These are phyloP conservation scores for Poeciliopsis retropinna DNA, from an alignment of 2,113 vertebrate genomes.

Conservation along the genomic window DNA sequence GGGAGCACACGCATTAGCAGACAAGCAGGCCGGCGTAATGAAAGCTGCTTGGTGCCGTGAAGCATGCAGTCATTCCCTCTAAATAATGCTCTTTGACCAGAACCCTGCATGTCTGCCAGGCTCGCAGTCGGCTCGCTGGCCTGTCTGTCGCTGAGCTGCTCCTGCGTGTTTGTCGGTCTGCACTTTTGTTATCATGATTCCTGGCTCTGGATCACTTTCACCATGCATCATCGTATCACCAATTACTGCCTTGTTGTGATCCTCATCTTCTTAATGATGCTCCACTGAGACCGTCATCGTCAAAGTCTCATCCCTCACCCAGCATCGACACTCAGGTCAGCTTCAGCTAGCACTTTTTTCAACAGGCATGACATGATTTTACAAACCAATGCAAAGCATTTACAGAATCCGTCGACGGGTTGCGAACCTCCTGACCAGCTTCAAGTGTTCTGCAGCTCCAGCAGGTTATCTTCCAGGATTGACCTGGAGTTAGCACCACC, in stretches of 20 bases:
- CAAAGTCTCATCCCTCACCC: conserved; percentile 41
- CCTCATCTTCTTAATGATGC: conserved; percentile 74
- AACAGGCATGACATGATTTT: no score
- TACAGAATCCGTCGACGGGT: not conserved
- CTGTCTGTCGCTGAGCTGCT: conserved; percentile 44
- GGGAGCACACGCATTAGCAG: conserved; percentile 57
- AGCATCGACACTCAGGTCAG: conserved; percentile 17
- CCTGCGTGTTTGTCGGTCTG: conserved; percentile 34
- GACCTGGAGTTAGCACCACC: no score
- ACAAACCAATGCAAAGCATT: not conserved
- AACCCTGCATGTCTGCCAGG: conserved; percentile 59
- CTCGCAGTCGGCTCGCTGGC: conserved; percentile 41
- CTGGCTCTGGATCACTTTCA: conserved; percentile 75
- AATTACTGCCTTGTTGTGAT: conserved; percentile 76
- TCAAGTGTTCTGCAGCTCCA: no score
- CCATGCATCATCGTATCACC: conserved; percentile 75
- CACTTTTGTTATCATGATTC: conserved; percentile 64
- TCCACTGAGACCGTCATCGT: conserved; percentile 67
- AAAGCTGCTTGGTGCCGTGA: conserved; percentile 62
- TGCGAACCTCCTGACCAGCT: no score
- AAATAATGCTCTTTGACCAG: conserved; percentile 73
- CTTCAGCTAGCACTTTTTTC: conserved; percentile 7
- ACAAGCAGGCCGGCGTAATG: conserved; percentile 63
- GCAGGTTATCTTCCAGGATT: no score
- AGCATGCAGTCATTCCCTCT: conserved; percentile 66